phyloP scores from a whole-genome alignment of 2,113 vertebrate species.

The Anser brachyrhynchus region DNA sequence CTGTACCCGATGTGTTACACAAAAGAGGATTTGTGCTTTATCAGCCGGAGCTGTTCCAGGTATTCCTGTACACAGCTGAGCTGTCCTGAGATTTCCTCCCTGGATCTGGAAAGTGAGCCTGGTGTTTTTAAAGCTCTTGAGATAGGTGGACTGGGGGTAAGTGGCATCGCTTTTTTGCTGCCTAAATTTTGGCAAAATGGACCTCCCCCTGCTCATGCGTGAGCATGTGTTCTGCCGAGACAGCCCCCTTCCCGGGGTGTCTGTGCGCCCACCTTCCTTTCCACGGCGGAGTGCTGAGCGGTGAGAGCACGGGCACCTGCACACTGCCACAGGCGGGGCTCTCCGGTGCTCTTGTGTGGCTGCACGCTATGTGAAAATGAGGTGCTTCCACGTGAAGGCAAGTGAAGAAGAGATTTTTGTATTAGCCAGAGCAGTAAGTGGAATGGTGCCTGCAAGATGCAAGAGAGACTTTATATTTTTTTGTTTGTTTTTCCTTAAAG shows the following conservation, averaged over 20 bases:
- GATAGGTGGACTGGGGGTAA: neutral
- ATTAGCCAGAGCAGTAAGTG: neutral
- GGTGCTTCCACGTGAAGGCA: neutral
- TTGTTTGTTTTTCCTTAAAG: neutral
- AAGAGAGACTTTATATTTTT: neutral
- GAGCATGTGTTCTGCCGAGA: neutral
- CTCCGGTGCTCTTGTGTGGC: neutral
- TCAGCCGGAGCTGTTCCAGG: neutral
- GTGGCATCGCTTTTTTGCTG: neutral
- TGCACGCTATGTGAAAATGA: neutral
- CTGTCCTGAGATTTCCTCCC: neutral
- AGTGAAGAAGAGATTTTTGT: neutral
- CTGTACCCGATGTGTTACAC: neutral
- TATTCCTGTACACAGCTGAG: accelerated
- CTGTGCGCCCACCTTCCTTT: no score
- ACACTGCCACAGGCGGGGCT: neutral
- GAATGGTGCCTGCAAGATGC: neutral
- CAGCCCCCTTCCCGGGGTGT: neutral
- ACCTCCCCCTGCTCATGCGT: neutral
- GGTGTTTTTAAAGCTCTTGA: neutral
- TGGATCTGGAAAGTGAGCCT: neutral
- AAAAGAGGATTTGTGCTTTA: neutral
- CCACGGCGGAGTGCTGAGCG: neutral
- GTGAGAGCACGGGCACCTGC: neutral
- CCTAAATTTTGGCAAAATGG: neutral